Evolutionary conservation across 2,888 invertebrate genomes (phyloP).

Genomic region (Lacanobia wlatinum): DNA sequence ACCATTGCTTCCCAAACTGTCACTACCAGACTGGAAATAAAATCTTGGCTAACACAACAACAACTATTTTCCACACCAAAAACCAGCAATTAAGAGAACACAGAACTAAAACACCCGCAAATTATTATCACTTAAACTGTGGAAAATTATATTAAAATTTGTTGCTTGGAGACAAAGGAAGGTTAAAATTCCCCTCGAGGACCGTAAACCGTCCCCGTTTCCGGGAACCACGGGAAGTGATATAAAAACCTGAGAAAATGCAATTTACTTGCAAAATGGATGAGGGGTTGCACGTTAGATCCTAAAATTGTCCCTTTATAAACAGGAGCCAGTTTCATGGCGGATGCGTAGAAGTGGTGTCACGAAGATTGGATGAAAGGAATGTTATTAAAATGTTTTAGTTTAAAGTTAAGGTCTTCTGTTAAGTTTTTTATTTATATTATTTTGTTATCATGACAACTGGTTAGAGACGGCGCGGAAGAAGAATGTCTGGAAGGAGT

Average conservation of each 20-base stretch:
- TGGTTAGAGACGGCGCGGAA: too few relatives aligned
- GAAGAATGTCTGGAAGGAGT: too few relatives aligned
- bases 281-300: conserved; percentile 59
- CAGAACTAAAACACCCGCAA: conserved; percentile 43
- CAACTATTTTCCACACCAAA: conserved; percentile 36
- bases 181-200: conserved; percentile 53
- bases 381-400: conserved; percentile 54
- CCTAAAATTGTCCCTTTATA: conserved; percentile 60
- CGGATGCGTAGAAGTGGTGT: conserved; percentile 48
- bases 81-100: conserved; percentile 37
- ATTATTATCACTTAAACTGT: conserved; percentile 64
- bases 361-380: conserved; percentile 44
- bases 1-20: conserved; percentile 33
- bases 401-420: conserved; percentile 8
- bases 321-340: conserved; percentile 58
- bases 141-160: conserved; percentile 65
- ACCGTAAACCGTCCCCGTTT: conserved; percentile 55
- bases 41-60: conserved; percentile 34
- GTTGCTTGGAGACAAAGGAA: conserved; percentile 59
- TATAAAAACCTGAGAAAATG: conserved; percentile 68
- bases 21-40: conserved; percentile 42
- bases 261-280: conserved; percentile 70
- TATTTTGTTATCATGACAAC: too few relatives aligned
- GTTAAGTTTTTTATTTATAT: too few relatives aligned
- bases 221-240: conserved; percentile 61